Base-by-base conservation (phyloP, 2,797 vertebrate species). In the Sarcophilus harrisii region DNA sequence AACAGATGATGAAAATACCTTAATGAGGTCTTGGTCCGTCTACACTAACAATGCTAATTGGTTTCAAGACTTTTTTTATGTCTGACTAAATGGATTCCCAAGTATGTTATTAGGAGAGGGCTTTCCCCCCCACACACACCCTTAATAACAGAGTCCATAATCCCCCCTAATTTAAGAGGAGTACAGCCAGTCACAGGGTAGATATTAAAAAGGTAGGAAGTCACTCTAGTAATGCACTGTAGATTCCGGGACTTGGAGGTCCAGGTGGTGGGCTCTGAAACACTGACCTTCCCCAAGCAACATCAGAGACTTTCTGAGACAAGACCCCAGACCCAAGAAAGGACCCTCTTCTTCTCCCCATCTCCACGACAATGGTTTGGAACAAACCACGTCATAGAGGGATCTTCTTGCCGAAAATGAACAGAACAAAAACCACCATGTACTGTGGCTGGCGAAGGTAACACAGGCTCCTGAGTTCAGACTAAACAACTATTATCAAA, bases 401-500 rank as follows among this genome's bases (percentile, higher is more conserved):
- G 38, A 87, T 45, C 38, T 87, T 87, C 73, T 49, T 87, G n/a
- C 38, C 38, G 9, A 87, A 87, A 87, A 49, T 4, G 73, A 45
- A 11, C 73, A 45, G 12, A 87, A 45, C 73, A 87, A 27, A 27
- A 87, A 87, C 38, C 11, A 2, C 73, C 38, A 11, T 27, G 73
- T 27, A 87, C 45, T 21, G 2, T 49, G 73, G 96, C 96, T 49
- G 21, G 96, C 96, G 91, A 96, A 96, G 94, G 95, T 73, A 97
- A 97, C 93, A 97, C 29, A 97, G 10, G 38, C 96, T 11, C 89
- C 57, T 0, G 96, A 49, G 96, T 92, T 95, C 94, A 97, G 96
- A 93, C 98, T 95, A 91, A 98, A 98, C 97, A 97, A 96, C 96
- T 97, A 97, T 96, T 97, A 98, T 95, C 95, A 89, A 94, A 97